phyloP scores from a whole-genome alignment of 2,797 vertebrate genomes.

The Rhinophrynus dorsalis region DNA sequence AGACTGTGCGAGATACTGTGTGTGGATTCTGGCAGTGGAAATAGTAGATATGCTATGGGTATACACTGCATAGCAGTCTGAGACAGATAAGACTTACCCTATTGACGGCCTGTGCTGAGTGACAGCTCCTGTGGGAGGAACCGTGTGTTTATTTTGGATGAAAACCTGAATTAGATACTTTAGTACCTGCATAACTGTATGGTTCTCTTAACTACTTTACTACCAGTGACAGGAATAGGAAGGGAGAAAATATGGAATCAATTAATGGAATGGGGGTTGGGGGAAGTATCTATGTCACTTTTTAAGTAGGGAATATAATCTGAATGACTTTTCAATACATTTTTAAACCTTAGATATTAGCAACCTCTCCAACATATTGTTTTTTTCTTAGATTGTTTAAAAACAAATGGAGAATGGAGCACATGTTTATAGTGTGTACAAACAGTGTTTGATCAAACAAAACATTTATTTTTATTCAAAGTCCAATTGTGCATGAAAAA shows the following conservation, averaged over 20 bases:
- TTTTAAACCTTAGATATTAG: too few relatives aligned
- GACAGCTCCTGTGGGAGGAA: slow-evolving; percentile 24
- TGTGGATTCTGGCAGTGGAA: too few relatives aligned
- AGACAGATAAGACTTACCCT: background rate
- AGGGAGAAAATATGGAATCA: slow-evolving; percentile 25
- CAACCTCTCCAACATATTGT: too few relatives aligned
- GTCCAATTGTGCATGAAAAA: too few relatives aligned
- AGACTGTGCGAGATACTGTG: too few relatives aligned
- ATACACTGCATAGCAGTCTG: background rate
- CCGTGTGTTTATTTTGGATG: slow-evolving; percentile 18
- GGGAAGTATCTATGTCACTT: background rate
- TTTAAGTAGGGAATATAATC: too few relatives aligned
- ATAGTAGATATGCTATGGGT: background rate
- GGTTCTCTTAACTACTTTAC: background rate
- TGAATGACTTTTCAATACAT: too few relatives aligned
- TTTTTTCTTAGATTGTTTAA: too few relatives aligned
- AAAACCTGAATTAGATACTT: slow-evolving; percentile 3
- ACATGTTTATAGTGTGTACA: too few relatives aligned
- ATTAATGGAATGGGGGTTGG: slow-evolving; percentile 6
- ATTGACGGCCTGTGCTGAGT: slow-evolving; percentile 6
- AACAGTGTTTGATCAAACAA: too few relatives aligned
- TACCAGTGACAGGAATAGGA: slow-evolving; percentile 2
- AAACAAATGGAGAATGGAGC: too few relatives aligned
- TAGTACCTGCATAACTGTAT: background rate
- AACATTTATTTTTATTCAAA: too few relatives aligned